Base-by-base conservation (phyloP, 2,888 invertebrate genomes). In the Drosophila mulleri region DNA sequence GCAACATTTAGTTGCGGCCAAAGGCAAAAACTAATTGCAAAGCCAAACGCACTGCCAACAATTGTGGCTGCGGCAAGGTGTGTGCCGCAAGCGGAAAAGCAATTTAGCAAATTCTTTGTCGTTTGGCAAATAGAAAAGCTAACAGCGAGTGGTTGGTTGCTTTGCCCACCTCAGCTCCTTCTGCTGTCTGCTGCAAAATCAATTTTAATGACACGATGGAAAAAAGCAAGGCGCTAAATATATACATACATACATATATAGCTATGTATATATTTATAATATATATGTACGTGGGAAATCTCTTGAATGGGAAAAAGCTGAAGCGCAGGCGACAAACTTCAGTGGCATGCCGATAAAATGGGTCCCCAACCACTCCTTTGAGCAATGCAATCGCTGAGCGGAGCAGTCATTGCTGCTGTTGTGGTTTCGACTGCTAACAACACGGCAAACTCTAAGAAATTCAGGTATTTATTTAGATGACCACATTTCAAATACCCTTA, bases 101-200 rank as follows among this genome's bases (percentile, higher is more conserved):
- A 89, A 90, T 90, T 90, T 84, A 83, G 75, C 74, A 90, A 80
- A 90, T 88, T 89, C 90, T 82, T 83, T 84, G 84, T 73, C 87
- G 82, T 76, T 89, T 80, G 78, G 72, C 78, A 78, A 88, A 88
- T 83, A 83, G 84, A 72, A 86, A 83, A 78, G 72, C 84, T 67
- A 83, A 86, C 89, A 68, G 61, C 65, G 53, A 72, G 60, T 67
- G 70, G 61, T 60, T 75, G 65, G 61, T 48, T 75, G 63, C 63
- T 48, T 42, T 39, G n/a, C 20, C 56, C 35, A 57, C 39, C 53
- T 12, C 26, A 26, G 14, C 42, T 52, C 41, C 45, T 39, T 65
- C 39, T 6, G 32, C 44, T 29, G 52, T 57, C 67, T 58, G 45
- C 70, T 68, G 78, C 78, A 84, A 82, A 89, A 88, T 89, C 86